Evolutionary conservation across 2,797 vertebrate species (phyloP), one percentile per base, ranked within the genome.

Genomic region (Potorous gilbertii): DNA sequence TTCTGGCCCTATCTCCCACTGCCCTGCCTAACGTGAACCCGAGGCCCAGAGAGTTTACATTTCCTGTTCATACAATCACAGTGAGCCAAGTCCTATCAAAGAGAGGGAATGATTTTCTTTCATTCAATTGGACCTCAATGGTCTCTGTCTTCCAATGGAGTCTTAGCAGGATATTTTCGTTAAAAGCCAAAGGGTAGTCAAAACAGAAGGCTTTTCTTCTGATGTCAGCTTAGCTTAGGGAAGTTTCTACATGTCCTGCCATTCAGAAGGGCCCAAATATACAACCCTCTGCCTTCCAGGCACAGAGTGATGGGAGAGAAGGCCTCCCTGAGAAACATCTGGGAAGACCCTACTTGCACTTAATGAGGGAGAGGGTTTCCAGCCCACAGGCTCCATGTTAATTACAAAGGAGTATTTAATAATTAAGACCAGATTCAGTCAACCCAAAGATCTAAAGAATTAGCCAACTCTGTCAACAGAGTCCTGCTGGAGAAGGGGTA

Each of bases 361-460:
- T 98, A 98, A 98, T 98, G 97, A 98, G 98, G 98, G 97, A 97
- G 97, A 97, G 98, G 91, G 96, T 97, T 98, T 98, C 91, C 96
- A 98, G 97, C 97, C 97, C 97, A 98, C 91, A 97, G 98, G 97
- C 97, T 96, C 96, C n/a, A 2, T 66, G 29, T 98, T 99, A 98
- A 99, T 99, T 98, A 98, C 97, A 98, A 98, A 98, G 97, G 96
- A 55, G 92, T 98, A 97, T 98, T 98, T 98, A 98, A 97, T 97
- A 96, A 97, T 96, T 97, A 96, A 97, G 89, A 74, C 90, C 52
- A 95, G 96, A 93, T 95, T 98, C 98, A 98, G 97, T 97, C 97
- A 98, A 97, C 97, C 96, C 93, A 94, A 96, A 96, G 93, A 98
- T 97, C 97, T 98, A 97, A 98, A 98, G 97, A 98, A 98, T 98